Evolutionary conservation across 2,113 vertebrate genomes (phyloP).

Genomic region (Leptobrachium ailaonicum): DNA sequence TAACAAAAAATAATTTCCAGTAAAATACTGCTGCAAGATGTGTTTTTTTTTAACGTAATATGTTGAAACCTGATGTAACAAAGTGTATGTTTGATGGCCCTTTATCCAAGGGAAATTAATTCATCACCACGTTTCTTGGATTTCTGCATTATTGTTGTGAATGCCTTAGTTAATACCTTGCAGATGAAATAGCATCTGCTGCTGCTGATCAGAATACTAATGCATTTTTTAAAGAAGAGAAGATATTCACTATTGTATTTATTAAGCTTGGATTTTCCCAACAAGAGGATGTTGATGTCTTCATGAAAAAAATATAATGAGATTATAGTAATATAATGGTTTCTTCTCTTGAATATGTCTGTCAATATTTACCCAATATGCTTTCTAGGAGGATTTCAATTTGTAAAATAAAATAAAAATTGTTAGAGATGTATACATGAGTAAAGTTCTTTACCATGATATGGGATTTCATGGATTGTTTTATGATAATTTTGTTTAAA

Average conservation of each 20-base stretch:
- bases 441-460: too few species aligned
- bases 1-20: background rate
- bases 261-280: background rate
- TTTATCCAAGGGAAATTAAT: conserved; percentile 34
- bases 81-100: background rate
- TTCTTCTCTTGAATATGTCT: background rate
- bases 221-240: conserved; percentile 28
- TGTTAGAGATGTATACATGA: too few species aligned
- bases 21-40: background rate
- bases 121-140: conserved; percentile 34
- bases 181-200: conserved; percentile 42
- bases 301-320: background rate
- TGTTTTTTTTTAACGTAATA: background rate
- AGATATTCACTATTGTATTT: conserved; percentile 18
- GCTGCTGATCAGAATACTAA: conserved; percentile 39
- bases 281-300: background rate
- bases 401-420: too few species aligned
- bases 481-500: too few species aligned
- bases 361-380: background rate
- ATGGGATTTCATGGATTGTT: too few species aligned
- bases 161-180: conserved; percentile 44
- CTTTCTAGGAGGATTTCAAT: background rate
- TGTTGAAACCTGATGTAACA: background rate
- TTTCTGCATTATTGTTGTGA: conserved; percentile 36
- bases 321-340: background rate